A percentile compares a stretch with the other conserved stretches of the same genome.
phyloP scores from a whole-genome alignment of 2,888 invertebrate species.

The Lepidochrysops patricia region DNA sequence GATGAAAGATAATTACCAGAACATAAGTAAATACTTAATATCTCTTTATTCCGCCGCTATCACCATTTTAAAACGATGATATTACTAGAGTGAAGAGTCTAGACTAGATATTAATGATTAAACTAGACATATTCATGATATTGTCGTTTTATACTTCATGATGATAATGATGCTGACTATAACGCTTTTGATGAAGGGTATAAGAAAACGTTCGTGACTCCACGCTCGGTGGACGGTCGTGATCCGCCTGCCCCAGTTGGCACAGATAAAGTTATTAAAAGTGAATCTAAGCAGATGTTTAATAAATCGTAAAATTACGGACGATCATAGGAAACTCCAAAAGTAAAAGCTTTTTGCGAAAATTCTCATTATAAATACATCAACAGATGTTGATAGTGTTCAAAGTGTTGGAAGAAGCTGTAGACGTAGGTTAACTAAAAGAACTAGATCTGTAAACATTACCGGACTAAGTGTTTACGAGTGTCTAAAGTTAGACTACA shows the following conservation, averaged over 20 bases:
- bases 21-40: too few relatives aligned
- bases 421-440: neutral
- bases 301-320: constrained; percentile 3
- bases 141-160: neutral
- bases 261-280: constrained; percentile 1
- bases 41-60: too few relatives aligned
- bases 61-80: too few relatives aligned
- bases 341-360: neutral
- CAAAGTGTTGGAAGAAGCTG: neutral
- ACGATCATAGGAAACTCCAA: neutral
- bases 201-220: constrained; percentile 7
- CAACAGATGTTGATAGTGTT: neutral
- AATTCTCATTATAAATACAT: neutral
- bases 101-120: too few relatives aligned
- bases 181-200: neutral
- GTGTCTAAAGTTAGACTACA: too few relatives aligned
- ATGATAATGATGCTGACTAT: constrained; percentile 1
- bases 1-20: too few relatives aligned
- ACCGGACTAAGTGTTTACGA: too few relatives aligned
- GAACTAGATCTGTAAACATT: too few relatives aligned
- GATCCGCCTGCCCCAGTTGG: neutral
- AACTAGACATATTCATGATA: too few relatives aligned
- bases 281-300: neutral
- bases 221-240: constrained; percentile 2
- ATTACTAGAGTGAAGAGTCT: too few relatives aligned